Base-by-base conservation (phyloP, 2,888 invertebrate genomes). In the Caenorhabditis wallacei region DNA sequence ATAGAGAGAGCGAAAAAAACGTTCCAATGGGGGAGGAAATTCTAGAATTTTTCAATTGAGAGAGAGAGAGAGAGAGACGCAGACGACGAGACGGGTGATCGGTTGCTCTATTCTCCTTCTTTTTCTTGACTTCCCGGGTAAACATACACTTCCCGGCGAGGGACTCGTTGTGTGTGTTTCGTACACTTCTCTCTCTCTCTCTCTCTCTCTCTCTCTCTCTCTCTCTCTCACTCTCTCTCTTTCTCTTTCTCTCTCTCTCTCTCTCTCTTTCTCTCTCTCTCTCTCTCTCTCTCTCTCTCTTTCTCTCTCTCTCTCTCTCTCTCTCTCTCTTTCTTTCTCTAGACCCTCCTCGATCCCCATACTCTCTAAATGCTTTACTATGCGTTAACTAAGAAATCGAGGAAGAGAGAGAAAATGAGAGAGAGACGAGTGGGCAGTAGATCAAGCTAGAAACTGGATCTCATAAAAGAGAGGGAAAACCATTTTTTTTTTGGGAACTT, bases 161-260 rank as follows among this genome's bases (percentile, higher is more conserved):
- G 22, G 35, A 18, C 20, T 4, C 7, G 46, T 5, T 5, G 30
- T 8, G 48, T 30, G 48, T 46, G 51, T 63, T 72, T 72, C 72
- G 72, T 72, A 72, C 72, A 72, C 72, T 72, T 71, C 22, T 13
- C 46, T 71, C 53, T 63, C 72, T 13, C 10, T 40, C 40, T 13
- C 40, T 13, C 20, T 10, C 16, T n/a, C 24, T 72, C 18, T 48
- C 37, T 26, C 7, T 48, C 11, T 30, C 30, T 3, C 30, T 30
- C 30, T 30, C 30, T 30, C n/a, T 30, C 30, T 30, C 30, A 30
- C 30, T 30, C 30, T 30, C 30, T 30, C 4, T 61, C 71, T 71
- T 13, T 46, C 56, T 8, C 7, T 35, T 35, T 10, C 20, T 11
- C 43, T 71, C 53, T 61, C 71, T 7, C 4, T 35, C 35, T 7